Conservation (phyloP, 37 sponge, comb jelly and placozoan species). For the Mnemiopsis leidyi region DNA sequence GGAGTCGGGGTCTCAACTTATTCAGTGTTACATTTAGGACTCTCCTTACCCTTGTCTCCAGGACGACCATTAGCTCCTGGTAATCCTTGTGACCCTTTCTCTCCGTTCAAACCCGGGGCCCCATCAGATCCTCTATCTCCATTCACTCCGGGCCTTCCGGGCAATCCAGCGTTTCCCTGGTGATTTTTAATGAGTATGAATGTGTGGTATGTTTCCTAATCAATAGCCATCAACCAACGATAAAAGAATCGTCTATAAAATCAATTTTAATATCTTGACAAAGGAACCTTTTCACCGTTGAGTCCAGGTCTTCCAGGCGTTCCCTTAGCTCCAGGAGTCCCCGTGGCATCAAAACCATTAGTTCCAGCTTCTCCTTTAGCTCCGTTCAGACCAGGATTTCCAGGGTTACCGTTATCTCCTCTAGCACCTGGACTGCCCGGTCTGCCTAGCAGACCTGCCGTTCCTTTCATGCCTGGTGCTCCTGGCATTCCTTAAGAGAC, state of each 20-base stretch:
- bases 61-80: neutral
- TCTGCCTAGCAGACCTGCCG: slow-evolving; percentile 67
- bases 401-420: slow-evolving; percentile 66
- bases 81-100: neutral
- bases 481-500: slow-evolving; percentile 62
- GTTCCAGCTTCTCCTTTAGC: neutral
- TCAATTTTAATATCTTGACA: no score
- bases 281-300: neutral
- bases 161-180: neutral
- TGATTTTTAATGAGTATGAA: no score
- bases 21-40: no score
- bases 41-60: neutral
- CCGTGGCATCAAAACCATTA: neutral
- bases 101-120: neutral
- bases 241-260: no score
- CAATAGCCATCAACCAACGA: no score
- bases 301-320: neutral
- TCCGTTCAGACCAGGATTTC: slow-evolving; percentile 52
- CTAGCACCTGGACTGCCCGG: slow-evolving; percentile 70
- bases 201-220: neutral
- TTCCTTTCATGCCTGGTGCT: slow-evolving; percentile 69
- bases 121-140: neutral
- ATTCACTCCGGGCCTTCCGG: neutral
- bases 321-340: neutral
- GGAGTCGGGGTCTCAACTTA: no score